phyloP scores from a whole-genome alignment of 2,113 vertebrate species.

The Nothobranchius furzeri region DNA sequence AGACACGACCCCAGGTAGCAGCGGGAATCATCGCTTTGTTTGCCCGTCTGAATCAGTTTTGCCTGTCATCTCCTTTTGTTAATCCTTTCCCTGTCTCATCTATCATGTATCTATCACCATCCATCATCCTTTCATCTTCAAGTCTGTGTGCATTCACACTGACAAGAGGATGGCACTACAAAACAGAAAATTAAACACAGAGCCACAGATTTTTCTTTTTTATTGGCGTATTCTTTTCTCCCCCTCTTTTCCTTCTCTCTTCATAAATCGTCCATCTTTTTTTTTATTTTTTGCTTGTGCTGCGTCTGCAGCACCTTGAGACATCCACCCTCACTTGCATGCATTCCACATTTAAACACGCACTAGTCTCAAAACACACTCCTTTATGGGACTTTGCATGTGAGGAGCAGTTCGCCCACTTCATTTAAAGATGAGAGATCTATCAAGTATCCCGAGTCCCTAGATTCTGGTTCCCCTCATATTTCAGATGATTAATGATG shows the following conservation, averaged over 20 bases:
- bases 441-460: slow-evolving; percentile 60
- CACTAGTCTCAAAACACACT: slow-evolving; percentile 2
- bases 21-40: slow-evolving; percentile 37
- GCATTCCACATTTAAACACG: slow-evolving; percentile 9
- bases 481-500: slow-evolving; percentile 80
- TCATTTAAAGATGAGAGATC: slow-evolving; percentile 66
- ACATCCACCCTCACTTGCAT: neutral
- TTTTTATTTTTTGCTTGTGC: neutral
- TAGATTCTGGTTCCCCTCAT: slow-evolving; percentile 64
- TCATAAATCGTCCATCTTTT: neutral
- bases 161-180: slow-evolving; percentile 47
- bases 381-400: slow-evolving; percentile 29
- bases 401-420: slow-evolving; percentile 55
- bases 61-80: slow-evolving; percentile 52
- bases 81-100: slow-evolving; percentile 54
- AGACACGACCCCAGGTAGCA: slow-evolving; percentile 37
- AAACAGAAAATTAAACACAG: slow-evolving; percentile 45
- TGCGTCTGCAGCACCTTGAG: neutral
- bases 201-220: slow-evolving; percentile 14
- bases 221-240: neutral
- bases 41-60: slow-evolving; percentile 48
- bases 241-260: slow-evolving; percentile 10
- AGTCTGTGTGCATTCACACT: slow-evolving; percentile 46
- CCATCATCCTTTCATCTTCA: slow-evolving; percentile 70
- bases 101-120: slow-evolving; percentile 67